phyloP scores from a whole-genome alignment of 2,797 vertebrate species.

The Rhadinocentrus ornatus region DNA sequence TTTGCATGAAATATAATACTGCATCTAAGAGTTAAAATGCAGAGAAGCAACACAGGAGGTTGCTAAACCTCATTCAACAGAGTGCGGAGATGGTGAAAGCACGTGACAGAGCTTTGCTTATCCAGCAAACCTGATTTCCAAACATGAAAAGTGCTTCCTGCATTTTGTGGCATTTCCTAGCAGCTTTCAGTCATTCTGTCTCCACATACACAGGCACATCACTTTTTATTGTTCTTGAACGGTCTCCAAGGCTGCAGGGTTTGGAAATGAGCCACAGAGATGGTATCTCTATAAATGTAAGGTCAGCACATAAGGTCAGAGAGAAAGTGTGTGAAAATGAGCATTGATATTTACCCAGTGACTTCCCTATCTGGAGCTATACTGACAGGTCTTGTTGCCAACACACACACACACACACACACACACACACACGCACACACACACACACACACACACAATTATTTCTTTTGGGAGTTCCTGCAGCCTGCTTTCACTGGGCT shows the following conservation, averaged over 20 bases:
- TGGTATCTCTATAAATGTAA: constrained; percentile 53
- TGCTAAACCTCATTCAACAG: constrained; percentile 3
- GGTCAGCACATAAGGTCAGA: constrained; percentile 36
- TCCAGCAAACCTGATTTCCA: constrained; percentile 66
- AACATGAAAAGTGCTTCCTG: constrained; percentile 71
- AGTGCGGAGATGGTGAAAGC: constrained; percentile 35
- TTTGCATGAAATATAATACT: not conserved
- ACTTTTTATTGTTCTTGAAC: constrained; percentile 53
- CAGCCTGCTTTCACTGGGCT: not conserved
- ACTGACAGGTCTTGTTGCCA: constrained; percentile 40
- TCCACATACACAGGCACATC: constrained; percentile 39
- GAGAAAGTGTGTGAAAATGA: constrained; percentile 56
- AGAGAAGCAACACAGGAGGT: not conserved
- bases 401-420: constrained; percentile 7
- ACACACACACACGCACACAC: constrained; percentile 1
- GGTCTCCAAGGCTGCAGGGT: constrained; percentile 47
- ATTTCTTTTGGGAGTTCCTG: constrained; percentile 28
- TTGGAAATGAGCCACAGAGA: constrained; percentile 58
- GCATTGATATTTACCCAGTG: constrained; percentile 64
- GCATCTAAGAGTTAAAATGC: not conserved
- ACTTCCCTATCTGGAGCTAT: constrained; percentile 52
- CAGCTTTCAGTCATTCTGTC: constrained; percentile 57
- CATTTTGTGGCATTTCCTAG: constrained; percentile 65
- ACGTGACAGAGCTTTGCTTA: constrained; percentile 36
- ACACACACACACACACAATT: constrained; percentile 3